A percentile compares a stretch with the other conserved stretches of the same genome.
Conservation (phyloP, 2,113 vertebrate species). For the Pseudopipra pipra region DNA sequence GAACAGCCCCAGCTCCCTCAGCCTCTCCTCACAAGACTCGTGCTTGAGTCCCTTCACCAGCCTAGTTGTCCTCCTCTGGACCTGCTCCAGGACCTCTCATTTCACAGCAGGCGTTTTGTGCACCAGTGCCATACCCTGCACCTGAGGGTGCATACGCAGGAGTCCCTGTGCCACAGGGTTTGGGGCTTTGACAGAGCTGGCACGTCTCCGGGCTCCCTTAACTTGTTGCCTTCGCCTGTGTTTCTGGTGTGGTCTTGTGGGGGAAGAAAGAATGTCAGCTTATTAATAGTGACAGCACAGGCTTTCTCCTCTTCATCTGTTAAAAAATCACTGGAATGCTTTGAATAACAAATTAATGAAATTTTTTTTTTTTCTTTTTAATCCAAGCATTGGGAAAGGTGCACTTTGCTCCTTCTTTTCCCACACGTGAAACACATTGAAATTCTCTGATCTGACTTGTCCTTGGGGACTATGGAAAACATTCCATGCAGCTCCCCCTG, state of each 20-base stretch:
- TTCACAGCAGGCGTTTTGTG: background rate
- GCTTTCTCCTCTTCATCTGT: conserved; percentile 26
- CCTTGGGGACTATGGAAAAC: background rate
- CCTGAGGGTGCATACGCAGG: rapidly evolving
- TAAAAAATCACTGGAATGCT: conserved; percentile 26
- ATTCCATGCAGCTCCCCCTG: background rate
- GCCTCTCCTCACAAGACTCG: too few species aligned
- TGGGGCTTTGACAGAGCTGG: background rate
- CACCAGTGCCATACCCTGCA: background rate
- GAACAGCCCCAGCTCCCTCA: too few species aligned
- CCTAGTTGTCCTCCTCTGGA: too few species aligned
- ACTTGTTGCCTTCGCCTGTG: background rate
- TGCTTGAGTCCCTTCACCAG: too few species aligned
- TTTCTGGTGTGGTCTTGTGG: conserved; percentile 10
- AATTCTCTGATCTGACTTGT: background rate
- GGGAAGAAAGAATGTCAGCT: conserved; percentile 33
- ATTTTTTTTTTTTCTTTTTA: background rate
- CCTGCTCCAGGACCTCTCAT: background rate
- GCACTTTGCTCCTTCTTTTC: background rate
- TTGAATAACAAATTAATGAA: background rate
- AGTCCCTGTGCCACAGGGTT: background rate
- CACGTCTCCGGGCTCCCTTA: background rate
- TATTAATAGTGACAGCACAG: background rate
- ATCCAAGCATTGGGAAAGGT: background rate
- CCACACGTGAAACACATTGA: rapidly evolving